phyloP scores from a whole-genome alignment of 2,888 invertebrate species.

The Acrobasis suavella region DNA sequence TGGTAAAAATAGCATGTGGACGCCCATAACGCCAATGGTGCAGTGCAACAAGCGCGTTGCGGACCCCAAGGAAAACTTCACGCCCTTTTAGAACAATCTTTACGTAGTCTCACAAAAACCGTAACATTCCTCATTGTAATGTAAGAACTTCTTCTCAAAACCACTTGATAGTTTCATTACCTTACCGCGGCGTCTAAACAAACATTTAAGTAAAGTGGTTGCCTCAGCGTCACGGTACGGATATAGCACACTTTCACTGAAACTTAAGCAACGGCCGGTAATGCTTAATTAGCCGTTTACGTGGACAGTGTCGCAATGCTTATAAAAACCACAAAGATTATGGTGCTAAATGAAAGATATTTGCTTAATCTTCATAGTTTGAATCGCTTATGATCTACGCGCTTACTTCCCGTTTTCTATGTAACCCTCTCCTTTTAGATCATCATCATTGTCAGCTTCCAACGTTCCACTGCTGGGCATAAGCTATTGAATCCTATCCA shows the following conservation, averaged over 20 bases:
- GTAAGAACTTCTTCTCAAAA: neutral
- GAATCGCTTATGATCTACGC: too few relatives aligned
- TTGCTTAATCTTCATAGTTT: too few relatives aligned
- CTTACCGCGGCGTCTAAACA: neutral
- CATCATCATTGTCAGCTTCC: too few relatives aligned
- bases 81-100: too few relatives aligned
- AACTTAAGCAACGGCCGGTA: constrained; percentile 17
- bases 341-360: neutral
- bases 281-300: constrained; percentile 21
- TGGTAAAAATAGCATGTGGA: too few relatives aligned
- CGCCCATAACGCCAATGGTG: too few relatives aligned
- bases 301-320: constrained; percentile 4
- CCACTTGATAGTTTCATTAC: neutral
- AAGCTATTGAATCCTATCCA: too few relatives aligned
- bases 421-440: too few relatives aligned
- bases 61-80: too few relatives aligned
- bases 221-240: constrained; percentile 23
- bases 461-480: too few relatives aligned
- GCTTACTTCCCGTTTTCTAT: too few relatives aligned
- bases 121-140: neutral
- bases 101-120: neutral
- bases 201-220: neutral
- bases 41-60: too few relatives aligned
- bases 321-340: constrained; percentile 1
- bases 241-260: constrained; percentile 31